Conservation (phyloP, 1,140 invertebrate genomes). For the Leptinotarsa defecta region DNA sequence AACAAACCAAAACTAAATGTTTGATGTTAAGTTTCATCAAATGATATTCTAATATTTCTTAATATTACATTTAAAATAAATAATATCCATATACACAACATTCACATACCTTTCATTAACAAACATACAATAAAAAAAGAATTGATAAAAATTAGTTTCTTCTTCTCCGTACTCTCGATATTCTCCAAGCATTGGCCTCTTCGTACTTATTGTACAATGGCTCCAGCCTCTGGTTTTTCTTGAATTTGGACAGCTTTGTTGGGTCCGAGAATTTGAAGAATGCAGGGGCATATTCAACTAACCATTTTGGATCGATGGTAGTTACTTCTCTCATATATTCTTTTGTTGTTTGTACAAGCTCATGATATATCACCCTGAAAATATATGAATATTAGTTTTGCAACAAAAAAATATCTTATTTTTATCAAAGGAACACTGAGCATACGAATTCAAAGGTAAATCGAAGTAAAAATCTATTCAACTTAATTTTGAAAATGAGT, state of each 20-base stretch:
- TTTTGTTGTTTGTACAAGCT: slow-evolving; percentile 98
- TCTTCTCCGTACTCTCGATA: slow-evolving; percentile 88
- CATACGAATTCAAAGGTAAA: too few species aligned
- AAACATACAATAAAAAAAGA: background rate
- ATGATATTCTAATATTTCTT: too few species aligned
- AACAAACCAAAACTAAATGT: too few species aligned
- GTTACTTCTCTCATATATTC: slow-evolving; percentile 99
- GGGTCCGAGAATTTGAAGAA: slow-evolving; percentile 99
- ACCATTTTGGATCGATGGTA: slow-evolving; percentile 98
- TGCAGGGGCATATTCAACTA: slow-evolving; percentile 98
- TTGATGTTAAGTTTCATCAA: too few species aligned
- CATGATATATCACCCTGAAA: slow-evolving; percentile 95
- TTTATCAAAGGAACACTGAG: too few species aligned
- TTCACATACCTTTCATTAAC: too few species aligned
- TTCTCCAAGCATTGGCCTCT: slow-evolving; percentile 98
- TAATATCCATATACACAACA: too few species aligned
- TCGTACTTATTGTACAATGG: slow-evolving; percentile 99
- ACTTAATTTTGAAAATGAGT: too few species aligned
- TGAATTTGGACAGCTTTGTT: slow-evolving; percentile 98
- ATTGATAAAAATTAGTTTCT: slow-evolving; percentile 70
- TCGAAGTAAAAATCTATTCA: too few species aligned
- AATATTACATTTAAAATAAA: too few species aligned
- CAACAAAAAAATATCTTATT: background rate
- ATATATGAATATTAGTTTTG: slow-evolving; percentile 41
- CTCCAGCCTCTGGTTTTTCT: slow-evolving; percentile 98